Evolutionary conservation across 2,888 invertebrate genomes (phyloP).

Genomic region (Cosmia pyralina): DNA sequence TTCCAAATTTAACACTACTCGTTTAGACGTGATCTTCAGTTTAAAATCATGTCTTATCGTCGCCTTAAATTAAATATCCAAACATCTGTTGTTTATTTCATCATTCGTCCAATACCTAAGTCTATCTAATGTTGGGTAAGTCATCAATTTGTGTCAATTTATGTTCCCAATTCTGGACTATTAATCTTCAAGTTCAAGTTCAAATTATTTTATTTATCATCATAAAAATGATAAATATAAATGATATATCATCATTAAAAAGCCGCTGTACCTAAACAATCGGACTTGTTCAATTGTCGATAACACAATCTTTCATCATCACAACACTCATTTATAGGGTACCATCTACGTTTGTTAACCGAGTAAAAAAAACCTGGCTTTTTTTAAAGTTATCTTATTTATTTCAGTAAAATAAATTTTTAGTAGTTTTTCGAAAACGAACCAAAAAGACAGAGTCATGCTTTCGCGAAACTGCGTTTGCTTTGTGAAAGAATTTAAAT

Average conservation of each 20-base stretch:
- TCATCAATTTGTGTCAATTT: conserved; percentile 7
- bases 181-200: conserved; percentile 22
- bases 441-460: neutral
- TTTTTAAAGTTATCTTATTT: neutral
- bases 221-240: too few relatives aligned
- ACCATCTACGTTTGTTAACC: too few relatives aligned
- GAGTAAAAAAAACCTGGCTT: neutral
- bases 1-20: too few relatives aligned
- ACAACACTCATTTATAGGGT: neutral
- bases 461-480: neutral
- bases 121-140: conserved; percentile 5
- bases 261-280: neutral
- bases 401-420: neutral
- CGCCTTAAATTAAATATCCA: neutral
- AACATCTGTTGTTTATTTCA: conserved; percentile 11
- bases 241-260: neutral
- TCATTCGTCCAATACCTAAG: neutral
- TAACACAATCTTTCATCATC: neutral
- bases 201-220: conserved; percentile 15
- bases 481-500: neutral
- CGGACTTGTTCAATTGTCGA: neutral
- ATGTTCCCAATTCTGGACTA: conserved; percentile 5
- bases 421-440: neutral
- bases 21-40: too few relatives aligned
- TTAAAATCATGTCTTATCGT: too few relatives aligned